These are phyloP conservation scores for Hypotaenidia philippensis DNA, from an alignment of 2,797 vertebrate species.

Conservation along the genomic window DNA sequence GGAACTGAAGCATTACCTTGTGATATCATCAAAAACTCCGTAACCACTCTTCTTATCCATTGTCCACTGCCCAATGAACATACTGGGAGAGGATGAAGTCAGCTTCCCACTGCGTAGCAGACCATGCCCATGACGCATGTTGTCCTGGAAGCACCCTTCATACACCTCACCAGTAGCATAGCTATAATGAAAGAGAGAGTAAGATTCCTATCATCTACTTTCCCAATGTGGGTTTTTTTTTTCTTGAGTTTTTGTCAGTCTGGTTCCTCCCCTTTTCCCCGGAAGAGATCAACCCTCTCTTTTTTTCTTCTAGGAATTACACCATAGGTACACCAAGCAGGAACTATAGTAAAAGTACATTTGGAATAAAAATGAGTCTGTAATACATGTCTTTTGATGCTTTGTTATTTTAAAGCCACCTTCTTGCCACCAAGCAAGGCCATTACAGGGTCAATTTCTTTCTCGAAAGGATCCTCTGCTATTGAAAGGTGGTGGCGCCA, in stretches of 20 bases:
- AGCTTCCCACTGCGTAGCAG: slow-evolving; percentile 93
- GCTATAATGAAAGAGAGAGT: slow-evolving; percentile 72
- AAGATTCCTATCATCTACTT: not conserved
- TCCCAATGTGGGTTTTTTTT: not conserved
- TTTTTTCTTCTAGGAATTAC: not conserved
- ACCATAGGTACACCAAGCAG: not conserved
- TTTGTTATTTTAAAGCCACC: not conserved
- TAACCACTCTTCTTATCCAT: slow-evolving; percentile 96
- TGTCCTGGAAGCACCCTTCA: slow-evolving; percentile 94
- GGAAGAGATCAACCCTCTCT: not conserved
- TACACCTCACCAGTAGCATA: slow-evolving; percentile 96
- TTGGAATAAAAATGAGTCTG: not conserved
- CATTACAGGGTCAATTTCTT: not conserved
- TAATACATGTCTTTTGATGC: not conserved
- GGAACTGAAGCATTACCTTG: slow-evolving; percentile 84
- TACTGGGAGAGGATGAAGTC: slow-evolving; percentile 94
- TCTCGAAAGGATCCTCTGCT: not conserved
- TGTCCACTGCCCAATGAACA: slow-evolving; percentile 97
- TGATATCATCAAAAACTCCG: slow-evolving; percentile 97
- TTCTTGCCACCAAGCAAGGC: not conserved
- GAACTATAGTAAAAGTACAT: not conserved
- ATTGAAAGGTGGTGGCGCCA: not conserved
- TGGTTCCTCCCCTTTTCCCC: no score
- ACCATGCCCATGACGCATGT: slow-evolving; percentile 94
- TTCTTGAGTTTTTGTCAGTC: not conserved